These are phyloP conservation scores for Oncopodura yosiiana DNA, from an alignment of 1,140 invertebrate genomes.

Conservation along the genomic window DNA sequence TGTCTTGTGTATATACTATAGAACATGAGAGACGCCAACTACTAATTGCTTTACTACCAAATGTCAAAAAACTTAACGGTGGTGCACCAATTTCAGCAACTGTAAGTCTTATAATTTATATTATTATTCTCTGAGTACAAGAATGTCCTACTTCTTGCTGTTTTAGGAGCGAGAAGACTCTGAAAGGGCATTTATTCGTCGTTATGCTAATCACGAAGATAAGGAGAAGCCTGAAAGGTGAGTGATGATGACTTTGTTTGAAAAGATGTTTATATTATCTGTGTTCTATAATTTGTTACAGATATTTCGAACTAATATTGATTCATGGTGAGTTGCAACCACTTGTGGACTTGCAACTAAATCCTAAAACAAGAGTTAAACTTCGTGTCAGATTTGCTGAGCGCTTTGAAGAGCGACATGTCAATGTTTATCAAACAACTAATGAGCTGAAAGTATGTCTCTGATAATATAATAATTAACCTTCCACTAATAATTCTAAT, in stretches of 20 bases:
- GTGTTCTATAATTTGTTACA: slow-evolving; percentile 37
- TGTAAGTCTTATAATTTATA: too few relatives aligned
- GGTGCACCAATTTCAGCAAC: slow-evolving; percentile 70
- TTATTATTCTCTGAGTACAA: too few relatives aligned
- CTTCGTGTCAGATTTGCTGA: slow-evolving; percentile 69
- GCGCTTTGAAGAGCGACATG: slow-evolving; percentile 50
- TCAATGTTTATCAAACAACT: slow-evolving; percentile 42
- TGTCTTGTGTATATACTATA: slow-evolving; percentile 2
- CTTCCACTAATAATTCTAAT: too few relatives aligned
- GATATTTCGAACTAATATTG: slow-evolving; percentile 66
- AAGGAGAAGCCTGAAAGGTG: slow-evolving; percentile 65
- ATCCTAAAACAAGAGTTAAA: slow-evolving; percentile 74
- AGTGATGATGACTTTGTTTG: slow-evolving; percentile 5
- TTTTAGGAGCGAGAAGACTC: slow-evolving; percentile 81
- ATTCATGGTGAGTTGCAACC: slow-evolving; percentile 79
- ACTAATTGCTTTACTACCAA: slow-evolving; percentile 74
- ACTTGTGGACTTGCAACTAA: slow-evolving; percentile 70
- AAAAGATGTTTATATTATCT: neutral
- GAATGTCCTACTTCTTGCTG: too few relatives aligned
- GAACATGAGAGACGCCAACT: slow-evolving; percentile 69
- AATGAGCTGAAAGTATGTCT: slow-evolving; percentile 62
- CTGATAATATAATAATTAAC: neutral
- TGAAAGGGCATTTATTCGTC: slow-evolving; percentile 81
- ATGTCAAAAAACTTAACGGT: slow-evolving; percentile 73
- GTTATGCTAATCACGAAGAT: slow-evolving; percentile 77